These are phyloP conservation scores for Colletes gigas DNA, from an alignment of 1,140 invertebrate genomes.

Conservation along the genomic window DNA sequence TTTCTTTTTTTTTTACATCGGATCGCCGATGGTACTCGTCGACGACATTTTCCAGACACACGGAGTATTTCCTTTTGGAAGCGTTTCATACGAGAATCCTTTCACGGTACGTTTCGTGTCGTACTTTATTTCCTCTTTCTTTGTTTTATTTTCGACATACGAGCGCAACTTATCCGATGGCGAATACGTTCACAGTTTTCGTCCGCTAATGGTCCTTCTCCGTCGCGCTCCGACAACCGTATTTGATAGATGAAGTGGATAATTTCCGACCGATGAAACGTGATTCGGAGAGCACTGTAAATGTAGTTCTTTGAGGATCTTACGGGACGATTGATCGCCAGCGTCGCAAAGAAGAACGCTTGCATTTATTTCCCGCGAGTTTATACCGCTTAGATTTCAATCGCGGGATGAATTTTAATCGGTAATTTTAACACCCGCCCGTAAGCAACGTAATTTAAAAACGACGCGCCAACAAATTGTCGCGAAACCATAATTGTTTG, in stretches of 20 bases:
- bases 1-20: not conserved
- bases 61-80: not conserved
- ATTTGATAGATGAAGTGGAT: slow-evolving; percentile 18
- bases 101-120: not conserved
- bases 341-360: not conserved
- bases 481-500: not conserved
- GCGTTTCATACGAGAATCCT: not conserved
- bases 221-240: not conserved
- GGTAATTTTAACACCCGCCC: slow-evolving; percentile 2
- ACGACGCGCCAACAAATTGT: not conserved
- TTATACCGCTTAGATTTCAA: slow-evolving; percentile 32
- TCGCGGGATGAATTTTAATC: slow-evolving; percentile 14
- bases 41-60: not conserved
- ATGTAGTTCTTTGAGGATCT: not conserved
- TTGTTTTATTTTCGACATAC: not conserved
- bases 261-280: not conserved
- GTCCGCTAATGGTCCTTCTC: slow-evolving; percentile 7
- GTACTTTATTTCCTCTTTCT: not conserved
- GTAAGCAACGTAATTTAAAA: not conserved
- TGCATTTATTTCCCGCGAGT: slow-evolving; percentile 22
- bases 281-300: slow-evolving; percentile 3
- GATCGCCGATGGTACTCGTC: not conserved
- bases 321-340: slow-evolving; percentile 16
- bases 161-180: not conserved
- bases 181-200: not conserved